Percentiles rank a stretch among this genome's conserved stretches.
phyloP scores from a whole-genome alignment of 2,113 vertebrate genomes.

The Daboia siamensis region DNA sequence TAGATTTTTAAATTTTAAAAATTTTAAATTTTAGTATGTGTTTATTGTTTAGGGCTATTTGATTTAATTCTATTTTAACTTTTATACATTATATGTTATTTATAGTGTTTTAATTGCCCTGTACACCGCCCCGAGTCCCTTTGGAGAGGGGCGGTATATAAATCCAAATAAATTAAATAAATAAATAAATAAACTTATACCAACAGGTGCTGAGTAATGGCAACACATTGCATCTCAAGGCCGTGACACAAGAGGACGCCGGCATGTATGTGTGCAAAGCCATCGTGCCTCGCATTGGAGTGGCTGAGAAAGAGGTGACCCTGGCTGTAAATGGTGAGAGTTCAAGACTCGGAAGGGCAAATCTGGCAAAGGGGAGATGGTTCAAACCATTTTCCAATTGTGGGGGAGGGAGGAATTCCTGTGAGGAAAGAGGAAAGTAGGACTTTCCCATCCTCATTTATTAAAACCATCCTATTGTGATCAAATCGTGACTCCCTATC shows the following conservation, averaged over 20 bases:
- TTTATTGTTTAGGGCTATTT: too few relatives aligned
- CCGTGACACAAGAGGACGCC: constrained; percentile 80
- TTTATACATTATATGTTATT: too few relatives aligned
- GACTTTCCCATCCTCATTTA: background rate
- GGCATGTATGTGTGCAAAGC: constrained; percentile 87
- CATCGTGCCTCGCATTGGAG: constrained; percentile 69
- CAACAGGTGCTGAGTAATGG: constrained; percentile 84
- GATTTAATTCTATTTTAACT: too few relatives aligned
- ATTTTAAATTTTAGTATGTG: too few relatives aligned
- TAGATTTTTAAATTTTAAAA: too few relatives aligned
- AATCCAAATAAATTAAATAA: too few relatives aligned
- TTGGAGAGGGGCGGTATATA: too few relatives aligned
- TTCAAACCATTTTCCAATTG: background rate
- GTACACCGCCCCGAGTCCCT: too few relatives aligned
- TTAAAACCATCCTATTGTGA: background rate
- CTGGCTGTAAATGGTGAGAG: constrained; percentile 84
- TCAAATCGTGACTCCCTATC: background rate
- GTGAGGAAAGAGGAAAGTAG: background rate
- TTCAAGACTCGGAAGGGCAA: background rate
- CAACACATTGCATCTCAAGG: constrained; percentile 79
- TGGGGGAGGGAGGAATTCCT: background rate
- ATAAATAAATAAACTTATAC: too few relatives aligned
- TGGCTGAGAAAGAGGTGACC: constrained; percentile 79
- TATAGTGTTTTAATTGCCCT: too few relatives aligned
- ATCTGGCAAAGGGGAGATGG: background rate